These are phyloP conservation scores for Cuniculus paca DNA, from an alignment of 2,797 vertebrate species.

Conservation along the genomic window DNA sequence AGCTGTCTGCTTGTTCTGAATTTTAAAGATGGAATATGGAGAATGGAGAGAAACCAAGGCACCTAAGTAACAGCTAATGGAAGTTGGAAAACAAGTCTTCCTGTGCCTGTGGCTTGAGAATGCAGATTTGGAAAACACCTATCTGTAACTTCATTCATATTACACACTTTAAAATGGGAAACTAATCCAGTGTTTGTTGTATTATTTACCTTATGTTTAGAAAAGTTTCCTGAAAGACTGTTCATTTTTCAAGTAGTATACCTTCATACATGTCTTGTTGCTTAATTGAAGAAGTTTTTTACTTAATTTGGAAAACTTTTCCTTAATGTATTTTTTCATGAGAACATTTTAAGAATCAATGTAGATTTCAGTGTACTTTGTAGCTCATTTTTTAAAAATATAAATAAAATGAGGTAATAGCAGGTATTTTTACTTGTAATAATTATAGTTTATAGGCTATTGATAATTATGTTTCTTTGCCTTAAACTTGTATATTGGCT, in stretches of 20 bases:
- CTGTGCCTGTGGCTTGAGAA: neutral
- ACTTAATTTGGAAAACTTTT: slow-evolving; percentile 57
- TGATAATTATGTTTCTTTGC: slow-evolving; percentile 27
- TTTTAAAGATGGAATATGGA: slow-evolving; percentile 50
- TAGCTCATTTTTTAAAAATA: slow-evolving; percentile 19
- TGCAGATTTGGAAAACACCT: slow-evolving; percentile 58
- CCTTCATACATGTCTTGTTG: slow-evolving; percentile 1
- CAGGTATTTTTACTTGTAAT: slow-evolving; percentile 5
- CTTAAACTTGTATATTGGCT: slow-evolving; percentile 23
- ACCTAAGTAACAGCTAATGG: neutral
- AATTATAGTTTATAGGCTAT: neutral
- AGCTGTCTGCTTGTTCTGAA: neutral
- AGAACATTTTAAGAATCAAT: slow-evolving; percentile 54
- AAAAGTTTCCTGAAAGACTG: slow-evolving; percentile 44
- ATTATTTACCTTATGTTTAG: slow-evolving; percentile 34
- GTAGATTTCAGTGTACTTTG: slow-evolving; percentile 58
- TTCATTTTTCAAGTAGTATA: slow-evolving; percentile 60
- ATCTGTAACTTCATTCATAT: slow-evolving; percentile 32
- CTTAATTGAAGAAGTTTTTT: slow-evolving; percentile 44
- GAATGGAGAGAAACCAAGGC: slow-evolving; percentile 5
- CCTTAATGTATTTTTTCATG: slow-evolving; percentile 59
- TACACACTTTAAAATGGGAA: slow-evolving; percentile 50
- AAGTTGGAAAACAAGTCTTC: slow-evolving; percentile 44
- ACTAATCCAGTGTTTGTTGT: neutral
- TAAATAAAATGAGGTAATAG: slow-evolving; percentile 51